Conservation (phyloP, 2,113 vertebrate species). For the Trogon surrucura region DNA sequence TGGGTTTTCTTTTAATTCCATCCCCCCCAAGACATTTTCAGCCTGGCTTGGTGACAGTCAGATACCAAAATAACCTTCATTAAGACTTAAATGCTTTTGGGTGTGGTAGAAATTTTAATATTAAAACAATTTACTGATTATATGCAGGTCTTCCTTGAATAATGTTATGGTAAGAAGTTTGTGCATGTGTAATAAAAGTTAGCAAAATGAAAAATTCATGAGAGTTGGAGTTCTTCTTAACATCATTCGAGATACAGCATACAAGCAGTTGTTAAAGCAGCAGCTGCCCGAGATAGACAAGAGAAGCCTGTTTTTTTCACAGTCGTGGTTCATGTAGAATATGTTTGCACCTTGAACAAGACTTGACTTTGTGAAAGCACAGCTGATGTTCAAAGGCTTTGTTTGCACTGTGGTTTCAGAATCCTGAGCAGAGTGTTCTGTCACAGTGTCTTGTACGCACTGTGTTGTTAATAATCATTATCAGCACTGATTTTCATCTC, state of each 20-base stretch:
- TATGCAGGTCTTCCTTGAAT: background rate
- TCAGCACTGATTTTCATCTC: background rate
- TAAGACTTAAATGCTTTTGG: background rate
- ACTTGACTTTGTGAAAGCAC: background rate
- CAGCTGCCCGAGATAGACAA: background rate
- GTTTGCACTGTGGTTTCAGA: background rate
- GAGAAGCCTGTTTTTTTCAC: background rate
- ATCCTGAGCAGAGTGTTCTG: background rate
- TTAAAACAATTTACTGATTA: background rate
- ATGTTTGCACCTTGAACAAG: background rate
- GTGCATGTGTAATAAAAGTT: background rate
- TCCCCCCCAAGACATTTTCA: background rate
- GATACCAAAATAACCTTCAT: background rate
- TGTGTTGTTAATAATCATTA: background rate
- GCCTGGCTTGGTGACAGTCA: background rate
- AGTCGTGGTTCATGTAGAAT: background rate
- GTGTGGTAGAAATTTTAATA: background rate
- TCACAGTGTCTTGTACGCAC: accelerated
- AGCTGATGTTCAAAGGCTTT: background rate
- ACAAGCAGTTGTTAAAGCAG: background rate
- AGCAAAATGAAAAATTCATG: background rate
- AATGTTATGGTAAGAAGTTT: background rate
- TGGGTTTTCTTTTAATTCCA: background rate
- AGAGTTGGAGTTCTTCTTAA: background rate
- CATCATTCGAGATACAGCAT: background rate